Percentiles rank a stretch among this genome's conserved stretches.
Conservation (phyloP, 2,888 invertebrate species). For the Rhagonycha lutea region DNA sequence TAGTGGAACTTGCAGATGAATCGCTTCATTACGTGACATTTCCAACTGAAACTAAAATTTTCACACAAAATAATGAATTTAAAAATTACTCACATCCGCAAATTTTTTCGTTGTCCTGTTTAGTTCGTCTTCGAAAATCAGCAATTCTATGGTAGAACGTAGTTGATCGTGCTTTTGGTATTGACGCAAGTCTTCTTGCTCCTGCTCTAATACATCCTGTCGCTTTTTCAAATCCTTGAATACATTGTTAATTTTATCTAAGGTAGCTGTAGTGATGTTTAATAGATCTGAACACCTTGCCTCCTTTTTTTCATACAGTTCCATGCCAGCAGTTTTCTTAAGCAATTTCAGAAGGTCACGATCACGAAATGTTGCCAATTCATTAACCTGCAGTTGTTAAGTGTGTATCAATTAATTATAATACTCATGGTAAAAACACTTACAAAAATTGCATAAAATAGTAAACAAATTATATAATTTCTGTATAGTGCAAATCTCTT, state of each 20-base stretch:
- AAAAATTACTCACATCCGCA: constrained; percentile 70
- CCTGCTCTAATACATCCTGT: constrained; percentile 93
- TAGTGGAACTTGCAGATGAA: constrained; percentile 81
- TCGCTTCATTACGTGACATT: constrained; percentile 75
- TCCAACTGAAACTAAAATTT: constrained; percentile 62
- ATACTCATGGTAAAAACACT: too few species aligned
- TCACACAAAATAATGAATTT: neutral
- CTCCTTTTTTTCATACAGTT: constrained; percentile 97
- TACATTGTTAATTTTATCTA: constrained; percentile 96
- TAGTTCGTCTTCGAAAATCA: constrained; percentile 95
- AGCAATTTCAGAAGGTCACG: constrained; percentile 92
- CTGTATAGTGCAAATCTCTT: too few species aligned
- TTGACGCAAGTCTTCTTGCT: constrained; percentile 97
- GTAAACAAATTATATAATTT: too few species aligned
- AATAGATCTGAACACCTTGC: constrained; percentile 95
- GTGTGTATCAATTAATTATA: neutral
- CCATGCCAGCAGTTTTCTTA: constrained; percentile 94
- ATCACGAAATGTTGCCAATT: constrained; percentile 99
- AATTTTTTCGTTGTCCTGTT: constrained; percentile 91
- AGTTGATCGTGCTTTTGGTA: constrained; percentile 99
- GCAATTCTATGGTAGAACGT: constrained; percentile 92
- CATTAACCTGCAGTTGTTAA: constrained; percentile 74
- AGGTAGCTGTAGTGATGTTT: constrained; percentile 83
- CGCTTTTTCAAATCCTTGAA: constrained; percentile 95
- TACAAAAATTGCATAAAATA: too few species aligned